Evolutionary conservation across 2,888 invertebrate species (phyloP), one percentile per base, ranked within the genome.

Genomic region (Calameuta idolon): DNA sequence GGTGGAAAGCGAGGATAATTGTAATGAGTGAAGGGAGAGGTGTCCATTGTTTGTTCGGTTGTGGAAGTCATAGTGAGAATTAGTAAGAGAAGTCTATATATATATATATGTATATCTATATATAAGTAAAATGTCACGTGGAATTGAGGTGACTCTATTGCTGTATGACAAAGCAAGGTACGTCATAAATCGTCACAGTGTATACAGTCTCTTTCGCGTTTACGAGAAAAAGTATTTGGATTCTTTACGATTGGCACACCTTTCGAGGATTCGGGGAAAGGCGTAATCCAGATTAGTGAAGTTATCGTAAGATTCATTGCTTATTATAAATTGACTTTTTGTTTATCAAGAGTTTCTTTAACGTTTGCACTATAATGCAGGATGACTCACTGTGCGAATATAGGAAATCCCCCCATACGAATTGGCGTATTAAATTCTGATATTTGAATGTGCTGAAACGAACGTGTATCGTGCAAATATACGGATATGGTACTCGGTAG

Each of bases 391-490:
- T 78, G 79, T 76, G 81, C 81, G 77, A 76, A 77, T 77, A 55
- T 55, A 83, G 83, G 80, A 85, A 85, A n/a, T n/a, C 85, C 83
- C 81, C 55, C 81, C 80, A 79, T 35, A 35, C 81, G 78, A 86
- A 84, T 84, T 83, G 84, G 85, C 80, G 84, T 84, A 79, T 84
- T 81, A 84, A 84, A 84, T 83, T 76, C 23, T 9, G 15, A 80
- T 80, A 79, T 83, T 82, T 79, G 81, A 77, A 75, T 80, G 80
- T 69, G 81, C 81, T 81, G 40, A 73, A 33, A 73, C 0, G 34
- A 68, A 77, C 33, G n/a, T 23, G 23, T 15, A 55, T 23, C 55
- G 23, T 9, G 23, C 55, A 55, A 23, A 9, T 15, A 55, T 55
- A 55, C 9, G 23, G 2, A 55, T 55, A 55, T 1, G 23, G 55